Percentiles rank a stretch among this genome's conserved stretches.
Conservation (phyloP, 2,888 invertebrate species). For the Pharmacophagus antenor region DNA sequence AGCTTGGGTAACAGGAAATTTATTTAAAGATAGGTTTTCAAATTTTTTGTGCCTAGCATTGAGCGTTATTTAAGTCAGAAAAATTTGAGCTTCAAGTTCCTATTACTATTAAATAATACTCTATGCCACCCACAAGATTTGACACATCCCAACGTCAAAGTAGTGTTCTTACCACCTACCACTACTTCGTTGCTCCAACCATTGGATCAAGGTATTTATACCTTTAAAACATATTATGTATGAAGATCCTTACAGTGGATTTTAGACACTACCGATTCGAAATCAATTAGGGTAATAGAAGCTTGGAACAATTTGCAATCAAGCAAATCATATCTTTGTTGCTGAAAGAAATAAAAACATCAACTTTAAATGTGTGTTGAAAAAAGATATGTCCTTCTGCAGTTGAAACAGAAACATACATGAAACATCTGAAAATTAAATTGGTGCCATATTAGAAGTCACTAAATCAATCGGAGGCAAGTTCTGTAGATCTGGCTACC, state of each 20-base stretch:
- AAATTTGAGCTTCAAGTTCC: background rate
- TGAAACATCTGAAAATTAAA: background rate
- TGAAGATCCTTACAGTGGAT: slow-evolving; percentile 7
- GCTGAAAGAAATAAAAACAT: background rate
- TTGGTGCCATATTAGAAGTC: slow-evolving; percentile 1
- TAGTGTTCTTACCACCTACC: slow-evolving; percentile 3
- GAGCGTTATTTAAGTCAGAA: background rate
- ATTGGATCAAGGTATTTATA: slow-evolving; percentile 11
- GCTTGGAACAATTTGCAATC: slow-evolving; percentile 6
- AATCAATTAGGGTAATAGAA: slow-evolving; percentile 2
- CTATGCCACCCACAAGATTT: background rate
- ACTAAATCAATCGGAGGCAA: slow-evolving; percentile 3
- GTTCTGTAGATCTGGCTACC: background rate
- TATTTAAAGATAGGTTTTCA: slow-evolving; percentile 4
- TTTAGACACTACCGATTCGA: background rate
- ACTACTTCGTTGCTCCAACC: slow-evolving; percentile 10
- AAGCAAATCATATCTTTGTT: slow-evolving; percentile 5
- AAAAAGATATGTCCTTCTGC: slow-evolving; percentile 1
- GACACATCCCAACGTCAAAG: background rate
- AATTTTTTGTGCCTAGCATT: slow-evolving; percentile 6
- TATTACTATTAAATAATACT: slow-evolving; percentile 3
- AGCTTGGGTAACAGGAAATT: slow-evolving; percentile 1
- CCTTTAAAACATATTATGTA: slow-evolving; percentile 8
- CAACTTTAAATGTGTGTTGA: slow-evolving; percentile 4
- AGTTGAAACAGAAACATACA: background rate